These are phyloP conservation scores for Donacobius atricapilla DNA, from an alignment of 2,113 vertebrate species.

Conservation along the genomic window DNA sequence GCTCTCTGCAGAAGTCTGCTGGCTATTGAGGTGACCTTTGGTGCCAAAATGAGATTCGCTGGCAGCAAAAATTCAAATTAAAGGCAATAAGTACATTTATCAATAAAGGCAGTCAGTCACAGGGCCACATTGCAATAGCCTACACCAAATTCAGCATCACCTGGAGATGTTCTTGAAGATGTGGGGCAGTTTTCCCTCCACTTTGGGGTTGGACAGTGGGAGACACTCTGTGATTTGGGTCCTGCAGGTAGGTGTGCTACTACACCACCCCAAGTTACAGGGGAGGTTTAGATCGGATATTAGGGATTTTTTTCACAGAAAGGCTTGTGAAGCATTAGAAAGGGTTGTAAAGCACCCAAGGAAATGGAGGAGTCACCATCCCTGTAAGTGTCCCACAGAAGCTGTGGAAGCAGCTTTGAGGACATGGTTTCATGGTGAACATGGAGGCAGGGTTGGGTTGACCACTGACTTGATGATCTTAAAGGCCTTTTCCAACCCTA, in stretches of 20 bases:
- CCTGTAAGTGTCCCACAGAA: neutral
- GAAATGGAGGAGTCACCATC: neutral
- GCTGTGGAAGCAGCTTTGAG: neutral
- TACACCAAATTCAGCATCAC: neutral
- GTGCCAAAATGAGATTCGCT: neutral
- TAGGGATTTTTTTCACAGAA: neutral
- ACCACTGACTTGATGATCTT: neutral
- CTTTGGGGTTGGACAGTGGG: neutral
- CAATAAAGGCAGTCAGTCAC: neutral
- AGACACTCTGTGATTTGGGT: neutral
- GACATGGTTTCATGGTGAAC: neutral
- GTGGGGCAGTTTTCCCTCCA: neutral
- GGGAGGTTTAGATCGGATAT: neutral
- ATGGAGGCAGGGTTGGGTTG: neutral
- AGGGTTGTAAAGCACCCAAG: neutral
- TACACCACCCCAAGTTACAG: neutral
- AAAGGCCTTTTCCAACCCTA: neutral
- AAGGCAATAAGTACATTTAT: neutral
- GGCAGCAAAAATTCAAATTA: neutral
- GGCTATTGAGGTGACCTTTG: neutral
- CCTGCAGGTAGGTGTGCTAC: neutral
- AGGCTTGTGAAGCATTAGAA: neutral
- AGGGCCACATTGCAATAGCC: neutral
- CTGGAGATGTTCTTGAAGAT: neutral
- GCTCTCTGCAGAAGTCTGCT: neutral